Conservation (phyloP, 2,113 vertebrate species). For the Acanthisitta chloris region DNA sequence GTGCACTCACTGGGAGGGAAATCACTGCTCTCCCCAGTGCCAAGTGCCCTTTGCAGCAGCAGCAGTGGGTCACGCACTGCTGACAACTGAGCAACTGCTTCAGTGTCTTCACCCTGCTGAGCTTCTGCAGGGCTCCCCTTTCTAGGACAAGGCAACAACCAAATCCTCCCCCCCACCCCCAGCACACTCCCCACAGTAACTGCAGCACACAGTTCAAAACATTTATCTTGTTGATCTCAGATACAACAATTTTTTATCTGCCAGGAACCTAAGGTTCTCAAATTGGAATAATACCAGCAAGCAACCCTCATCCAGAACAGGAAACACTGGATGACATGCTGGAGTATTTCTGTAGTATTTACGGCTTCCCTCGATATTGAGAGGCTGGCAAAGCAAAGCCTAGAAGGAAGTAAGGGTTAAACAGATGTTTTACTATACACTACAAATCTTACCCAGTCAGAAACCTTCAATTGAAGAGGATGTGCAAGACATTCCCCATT, state of each 20-base stretch:
- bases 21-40: not conserved
- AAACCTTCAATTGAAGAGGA: conserved; percentile 88
- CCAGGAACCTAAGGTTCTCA: not conserved
- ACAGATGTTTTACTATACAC: conserved; percentile 33
- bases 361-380: not conserved
- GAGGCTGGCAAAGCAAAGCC: conserved; percentile 20
- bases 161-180: not conserved
- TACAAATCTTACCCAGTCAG: conserved; percentile 93
- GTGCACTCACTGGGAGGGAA: not conserved
- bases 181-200: not conserved
- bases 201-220: not conserved
- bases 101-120: not conserved
- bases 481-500: conserved; percentile 89
- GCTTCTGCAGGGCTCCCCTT: not conserved
- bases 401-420: conserved; percentile 46
- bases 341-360: not conserved
- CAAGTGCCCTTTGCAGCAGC: not conserved
- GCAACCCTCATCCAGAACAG: not conserved
- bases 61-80: fast-evolving
- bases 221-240: not conserved
- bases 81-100: fast-evolving
- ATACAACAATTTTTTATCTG: not conserved
- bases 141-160: not conserved
- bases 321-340: not conserved
- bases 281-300: not conserved